phyloP scores from a whole-genome alignment of 2,797 vertebrate genomes.

The Petrocephalus schoutedeni region DNA sequence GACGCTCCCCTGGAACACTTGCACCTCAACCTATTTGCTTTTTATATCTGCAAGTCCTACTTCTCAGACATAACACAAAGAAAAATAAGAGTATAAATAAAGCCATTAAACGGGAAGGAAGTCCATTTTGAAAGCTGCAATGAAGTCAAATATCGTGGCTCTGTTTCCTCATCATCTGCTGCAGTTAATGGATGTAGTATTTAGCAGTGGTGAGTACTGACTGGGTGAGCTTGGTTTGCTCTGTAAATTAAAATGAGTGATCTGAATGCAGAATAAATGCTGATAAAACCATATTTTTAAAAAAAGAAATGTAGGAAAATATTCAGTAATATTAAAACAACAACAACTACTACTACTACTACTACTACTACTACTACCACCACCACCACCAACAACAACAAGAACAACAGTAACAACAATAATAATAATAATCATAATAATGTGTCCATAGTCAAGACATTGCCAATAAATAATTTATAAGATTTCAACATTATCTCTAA shows the following conservation, averaged over 20 bases:
- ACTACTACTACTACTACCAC: not conserved
- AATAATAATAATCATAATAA: not conserved
- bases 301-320: not conserved
- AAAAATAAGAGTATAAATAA: constrained; percentile 6
- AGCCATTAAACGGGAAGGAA: not conserved
- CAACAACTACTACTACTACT: not conserved
- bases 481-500: not conserved
- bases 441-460: not conserved
- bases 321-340: not conserved
- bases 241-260: not conserved
- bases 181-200: not conserved
- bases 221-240: not conserved
- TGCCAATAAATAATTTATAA: not conserved
- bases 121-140: not conserved
- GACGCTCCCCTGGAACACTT: not conserved
- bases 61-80: not conserved
- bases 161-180: not conserved
- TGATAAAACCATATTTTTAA: not conserved
- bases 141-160: not conserved
- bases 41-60: constrained; percentile 17
- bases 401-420: not conserved
- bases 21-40: constrained; percentile 24
- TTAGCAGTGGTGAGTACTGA: not conserved
- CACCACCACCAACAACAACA: not conserved
- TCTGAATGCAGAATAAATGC: not conserved